Evolutionary conservation across 2,888 invertebrate genomes (phyloP), one percentile per base, ranked within the genome.

Genomic region (Dorcus hopei): DNA sequence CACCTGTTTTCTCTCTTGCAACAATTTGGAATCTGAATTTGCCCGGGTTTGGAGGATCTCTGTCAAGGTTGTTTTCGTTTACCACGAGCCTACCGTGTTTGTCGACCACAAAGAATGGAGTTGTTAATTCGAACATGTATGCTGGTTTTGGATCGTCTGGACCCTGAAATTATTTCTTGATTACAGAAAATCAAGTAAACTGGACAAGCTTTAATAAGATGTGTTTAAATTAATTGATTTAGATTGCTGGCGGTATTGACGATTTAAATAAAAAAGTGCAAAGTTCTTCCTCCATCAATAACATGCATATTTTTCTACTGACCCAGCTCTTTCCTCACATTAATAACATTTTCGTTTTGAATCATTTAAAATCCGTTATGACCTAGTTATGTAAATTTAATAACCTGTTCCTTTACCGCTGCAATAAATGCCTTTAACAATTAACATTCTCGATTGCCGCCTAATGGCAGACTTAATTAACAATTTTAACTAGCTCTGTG

Each of bases 21-120:
- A 94, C 92, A 50, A 94, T 88, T 81, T 95, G 95, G 76, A 95
- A 94, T 70, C 90, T 87, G 72, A 90, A 92, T 72, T 87, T 87
- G 23, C 90, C 90, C 0, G 89, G 88, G 72, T 89, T 92, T 0
- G 95, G 95, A 1, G 91, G 89, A 79, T 95, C 95, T 38, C 95
- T 83, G 74, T 95, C 95, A 45, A 95, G 80, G 71, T 88, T 88
- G 68, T 92, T 90, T 70, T 92, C 89, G 71, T 89, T 90, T 0
- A 95, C 94, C 9, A 91, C 81, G 42, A 95, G 78, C 59, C 84
- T 80, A 1, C 91, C 90, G 51, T 87, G 84, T 60, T 84, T 80
- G 67, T 91, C 88, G 57, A 94, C 89, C 62, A 86, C 83, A 76
- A 95, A 95, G 72, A 87, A 93, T 52, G 85, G 88, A 1, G 93